phyloP scores from a whole-genome alignment of 2,113 vertebrate genomes.

The Heptranchias perlo region DNA sequence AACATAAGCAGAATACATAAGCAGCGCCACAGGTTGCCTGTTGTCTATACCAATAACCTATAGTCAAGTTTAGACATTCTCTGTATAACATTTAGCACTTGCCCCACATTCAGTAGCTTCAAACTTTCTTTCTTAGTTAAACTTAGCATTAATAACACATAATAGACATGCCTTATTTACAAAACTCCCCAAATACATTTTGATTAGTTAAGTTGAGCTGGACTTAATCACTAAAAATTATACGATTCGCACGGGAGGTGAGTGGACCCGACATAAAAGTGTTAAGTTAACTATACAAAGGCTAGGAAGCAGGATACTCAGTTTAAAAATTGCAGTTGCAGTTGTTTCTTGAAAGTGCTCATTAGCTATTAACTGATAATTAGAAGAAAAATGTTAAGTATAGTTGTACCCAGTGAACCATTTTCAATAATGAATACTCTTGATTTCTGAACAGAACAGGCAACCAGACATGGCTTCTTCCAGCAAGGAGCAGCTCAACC shows the following conservation, averaged over 20 bases:
- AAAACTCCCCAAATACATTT: background rate
- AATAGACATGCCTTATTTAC: background rate
- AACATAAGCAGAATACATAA: background rate
- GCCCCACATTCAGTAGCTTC: background rate
- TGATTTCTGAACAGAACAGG: background rate
- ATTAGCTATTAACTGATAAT: no score
- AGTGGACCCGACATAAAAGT: background rate
- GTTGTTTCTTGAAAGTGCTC: background rate
- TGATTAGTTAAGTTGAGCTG: background rate
- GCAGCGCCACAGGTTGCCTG: background rate
- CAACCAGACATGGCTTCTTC: background rate
- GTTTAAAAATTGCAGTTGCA: background rate
- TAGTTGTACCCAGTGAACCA: background rate
- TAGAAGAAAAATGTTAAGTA: no score
- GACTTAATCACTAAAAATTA: background rate
- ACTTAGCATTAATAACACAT: background rate
- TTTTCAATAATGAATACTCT: background rate
- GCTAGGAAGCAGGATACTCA: background rate
- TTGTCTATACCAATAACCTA: background rate
- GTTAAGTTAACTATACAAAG: background rate
- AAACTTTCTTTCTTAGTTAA: background rate
- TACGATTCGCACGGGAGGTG: background rate
- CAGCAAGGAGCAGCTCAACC: background rate
- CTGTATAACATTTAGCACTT: background rate
- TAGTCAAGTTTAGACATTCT: background rate